Evolutionary conservation across 2,797 vertebrate species (phyloP), one percentile per base, ranked within the genome.

Genomic region (Alauda arvensis): DNA sequence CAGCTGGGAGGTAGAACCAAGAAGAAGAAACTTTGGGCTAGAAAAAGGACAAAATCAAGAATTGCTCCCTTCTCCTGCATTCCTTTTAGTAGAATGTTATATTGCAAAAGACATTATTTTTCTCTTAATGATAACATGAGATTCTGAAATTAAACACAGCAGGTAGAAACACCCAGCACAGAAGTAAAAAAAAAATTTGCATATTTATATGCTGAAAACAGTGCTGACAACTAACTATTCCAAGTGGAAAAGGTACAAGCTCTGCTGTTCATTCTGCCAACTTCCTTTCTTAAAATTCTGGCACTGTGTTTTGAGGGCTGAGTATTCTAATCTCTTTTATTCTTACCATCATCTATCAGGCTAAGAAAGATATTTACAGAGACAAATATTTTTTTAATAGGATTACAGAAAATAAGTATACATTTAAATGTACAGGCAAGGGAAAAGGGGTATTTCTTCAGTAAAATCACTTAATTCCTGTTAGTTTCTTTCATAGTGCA

Each of bases 71-170:
- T 85, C 34, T 69, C 34, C 9, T 9, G 1, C 34, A 49, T 63
- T 79, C 21, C 42, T 85, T 90, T 66, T 57, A 9, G 14, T 76
- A 80, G 39, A 46, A 85, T 63, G 81, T 45, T 52, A 25, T 51
- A n/a, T 24, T 43, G 40, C 68, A 85, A 78, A 82, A 80, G 34
- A 72, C 25, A 70, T 43, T 76, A 16, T 76, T 93, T 90, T 90
- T 61, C 67, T 88, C 37, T 89, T 89, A 90, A 90, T 53, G 86
- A 72, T 68, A 93, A 90, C 40, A 66, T 1, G 4, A 45, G 49
- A 70, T 79, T 88, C 80, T 81, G 83, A 93, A 95, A 94, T 90
- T 63, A 93, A 40, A 49, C 87, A 83, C 87, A 93, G 87, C 82
- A 93, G 84, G 89, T 85, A 81, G 55, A 87, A 93, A 92, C 33